These are phyloP conservation scores for Coptotermes formosanus DNA, from an alignment of 1,140 invertebrate genomes.

Conservation along the genomic window DNA sequence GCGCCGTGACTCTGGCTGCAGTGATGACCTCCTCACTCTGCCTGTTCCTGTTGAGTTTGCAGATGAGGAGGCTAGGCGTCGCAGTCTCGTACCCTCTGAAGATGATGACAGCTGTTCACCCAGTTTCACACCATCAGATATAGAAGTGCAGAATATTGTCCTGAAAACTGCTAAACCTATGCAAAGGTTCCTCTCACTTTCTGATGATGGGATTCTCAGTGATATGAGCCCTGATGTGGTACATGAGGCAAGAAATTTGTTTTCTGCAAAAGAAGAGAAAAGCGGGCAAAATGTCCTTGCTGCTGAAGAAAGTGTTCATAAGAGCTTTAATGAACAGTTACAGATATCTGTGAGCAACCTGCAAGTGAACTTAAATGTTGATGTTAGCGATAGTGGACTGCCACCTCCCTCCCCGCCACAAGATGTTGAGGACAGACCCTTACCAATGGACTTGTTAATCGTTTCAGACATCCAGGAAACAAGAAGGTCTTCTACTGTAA, in stretches of 20 bases:
- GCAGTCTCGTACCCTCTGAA: constrained; percentile 22
- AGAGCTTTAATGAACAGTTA: background rate
- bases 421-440: background rate
- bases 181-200: background rate
- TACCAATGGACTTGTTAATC: background rate
- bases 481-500: background rate
- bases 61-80: constrained; percentile 37
- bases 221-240: background rate
- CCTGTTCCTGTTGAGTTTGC: constrained; percentile 48
- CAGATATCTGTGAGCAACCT: background rate
- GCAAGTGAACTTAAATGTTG: background rate
- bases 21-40: constrained; percentile 44
- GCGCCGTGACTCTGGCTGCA: constrained; percentile 60
- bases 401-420: background rate
- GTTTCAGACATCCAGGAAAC: background rate
- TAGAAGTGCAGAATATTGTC: constrained; percentile 27
- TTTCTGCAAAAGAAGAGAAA: background rate
- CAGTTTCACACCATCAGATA: background rate
- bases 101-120: constrained; percentile 16
- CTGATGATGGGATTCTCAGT: background rate
- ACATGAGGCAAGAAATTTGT: background rate
- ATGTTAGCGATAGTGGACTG: background rate
- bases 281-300: background rate
- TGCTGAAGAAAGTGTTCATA: background rate
- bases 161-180: background rate